phyloP scores from a whole-genome alignment of 1,140 invertebrate genomes.

The Drosophila rhopaloa region DNA sequence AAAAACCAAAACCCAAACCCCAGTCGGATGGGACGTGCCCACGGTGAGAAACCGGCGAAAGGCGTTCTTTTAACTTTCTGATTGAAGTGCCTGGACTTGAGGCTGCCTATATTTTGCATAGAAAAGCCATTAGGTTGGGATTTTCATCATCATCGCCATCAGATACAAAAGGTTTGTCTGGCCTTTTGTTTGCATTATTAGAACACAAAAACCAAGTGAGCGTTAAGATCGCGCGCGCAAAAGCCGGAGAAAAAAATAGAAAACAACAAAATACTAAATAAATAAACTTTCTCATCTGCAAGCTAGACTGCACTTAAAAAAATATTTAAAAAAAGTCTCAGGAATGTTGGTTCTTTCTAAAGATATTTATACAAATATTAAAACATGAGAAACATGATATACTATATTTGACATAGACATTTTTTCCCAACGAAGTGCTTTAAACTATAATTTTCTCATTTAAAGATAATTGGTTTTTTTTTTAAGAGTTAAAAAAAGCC shows the following conservation, averaged over 20 bases:
- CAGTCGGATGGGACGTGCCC: conserved; percentile 28
- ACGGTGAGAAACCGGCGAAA: conserved; percentile 35
- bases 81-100: conserved; percentile 68
- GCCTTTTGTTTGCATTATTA: conserved; percentile 69
- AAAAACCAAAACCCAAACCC: conserved; percentile 16
- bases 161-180: conserved; percentile 54
- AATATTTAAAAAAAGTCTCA: neutral
- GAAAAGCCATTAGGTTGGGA: conserved; percentile 70
- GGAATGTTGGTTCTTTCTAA: no score
- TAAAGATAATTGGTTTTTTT: no score
- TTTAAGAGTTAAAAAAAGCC: no score
- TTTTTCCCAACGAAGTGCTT: no score
- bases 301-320: conserved; percentile 25
- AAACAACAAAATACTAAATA: conserved; percentile 44
- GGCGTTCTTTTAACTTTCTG: conserved; percentile 66
- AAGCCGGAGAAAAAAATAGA: conserved; percentile 33
- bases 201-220: conserved; percentile 80
- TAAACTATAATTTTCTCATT: no score
- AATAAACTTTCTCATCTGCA: conserved; percentile 72
- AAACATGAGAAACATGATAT: no score
- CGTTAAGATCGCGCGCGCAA: conserved; percentile 70
- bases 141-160: conserved; percentile 49
- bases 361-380: no score
- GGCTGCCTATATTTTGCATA: conserved; percentile 61
- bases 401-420: no score